phyloP scores from a whole-genome alignment of 2,888 invertebrate genomes.

The Drosophila atroscutellata region DNA sequence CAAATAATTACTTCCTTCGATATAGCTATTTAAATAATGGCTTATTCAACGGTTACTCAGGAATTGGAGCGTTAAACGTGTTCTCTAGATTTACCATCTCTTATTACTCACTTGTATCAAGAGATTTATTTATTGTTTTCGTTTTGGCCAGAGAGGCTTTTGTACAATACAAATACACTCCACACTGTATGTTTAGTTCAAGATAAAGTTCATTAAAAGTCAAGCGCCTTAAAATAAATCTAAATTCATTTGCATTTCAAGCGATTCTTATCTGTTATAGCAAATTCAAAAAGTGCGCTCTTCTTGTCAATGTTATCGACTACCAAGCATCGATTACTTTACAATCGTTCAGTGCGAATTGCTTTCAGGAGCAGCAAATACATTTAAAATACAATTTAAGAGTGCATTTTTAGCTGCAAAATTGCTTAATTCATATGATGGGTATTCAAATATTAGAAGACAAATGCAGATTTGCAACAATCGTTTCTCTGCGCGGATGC shows the following conservation, averaged over 20 bases:
- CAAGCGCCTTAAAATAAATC: conserved; percentile 16
- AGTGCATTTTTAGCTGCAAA: not conserved
- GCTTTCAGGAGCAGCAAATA: not conserved
- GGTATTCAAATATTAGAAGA: not conserved
- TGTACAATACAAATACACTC: conserved; percentile 20
- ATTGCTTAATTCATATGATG: not conserved
- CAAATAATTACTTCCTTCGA: not conserved
- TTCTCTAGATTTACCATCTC: not conserved
- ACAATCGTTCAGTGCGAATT: not conserved
- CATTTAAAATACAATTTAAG: not conserved
- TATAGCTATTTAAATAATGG: not conserved
- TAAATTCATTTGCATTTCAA: not conserved
- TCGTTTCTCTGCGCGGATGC: conserved; percentile 31
- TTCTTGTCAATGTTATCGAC: conserved; percentile 12
- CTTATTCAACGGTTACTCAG: conserved; percentile 1
- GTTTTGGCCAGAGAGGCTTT: conserved; percentile 28
- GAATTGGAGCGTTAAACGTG: not conserved
- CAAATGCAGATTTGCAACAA: conserved; percentile 14
- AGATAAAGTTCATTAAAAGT: not conserved
- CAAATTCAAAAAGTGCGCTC: conserved; percentile 2
- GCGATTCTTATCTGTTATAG: not conserved
- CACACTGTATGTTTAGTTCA: conserved; percentile 14
- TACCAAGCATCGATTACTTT: conserved; percentile 8
- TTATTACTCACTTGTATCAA: conserved; percentile 1
- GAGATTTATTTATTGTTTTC: conserved; percentile 26